Conservation (phyloP, 2,113 vertebrate genomes). For the Abramis brama region DNA sequence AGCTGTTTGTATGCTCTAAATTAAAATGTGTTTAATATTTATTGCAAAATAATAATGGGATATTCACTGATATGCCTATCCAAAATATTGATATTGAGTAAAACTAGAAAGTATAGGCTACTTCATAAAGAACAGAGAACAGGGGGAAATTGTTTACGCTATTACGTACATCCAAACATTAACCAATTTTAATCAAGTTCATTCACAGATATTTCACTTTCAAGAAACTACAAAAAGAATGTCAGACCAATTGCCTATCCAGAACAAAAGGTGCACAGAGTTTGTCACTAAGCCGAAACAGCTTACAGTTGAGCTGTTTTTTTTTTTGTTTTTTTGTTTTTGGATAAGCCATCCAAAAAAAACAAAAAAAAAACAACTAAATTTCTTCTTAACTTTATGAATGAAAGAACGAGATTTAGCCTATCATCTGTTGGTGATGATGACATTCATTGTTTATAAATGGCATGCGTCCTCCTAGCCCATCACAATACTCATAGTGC, state of each 20-base stretch:
- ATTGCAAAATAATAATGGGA: background rate
- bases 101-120: background rate
- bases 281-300: background rate
- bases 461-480: background rate
- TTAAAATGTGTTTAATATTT: background rate
- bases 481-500: constrained; percentile 72
- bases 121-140: background rate
- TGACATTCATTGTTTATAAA: constrained; percentile 2
- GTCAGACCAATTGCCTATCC: background rate
- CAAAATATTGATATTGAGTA: background rate
- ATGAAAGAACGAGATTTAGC: background rate
- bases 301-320: too few species aligned
- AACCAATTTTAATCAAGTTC: background rate
- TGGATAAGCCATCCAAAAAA: background rate
- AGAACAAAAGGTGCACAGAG: background rate
- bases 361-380: background rate
- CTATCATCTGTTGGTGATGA: background rate
- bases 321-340: too few species aligned
- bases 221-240: background rate
- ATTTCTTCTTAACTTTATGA: background rate
- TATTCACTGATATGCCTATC: background rate
- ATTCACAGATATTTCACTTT: background rate
- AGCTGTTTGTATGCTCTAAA: background rate
- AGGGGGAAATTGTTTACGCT: background rate
- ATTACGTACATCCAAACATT: background rate